phyloP scores from a whole-genome alignment of 37 sponge, comb jelly and placozoan species.

The Axinella damicornis region DNA sequence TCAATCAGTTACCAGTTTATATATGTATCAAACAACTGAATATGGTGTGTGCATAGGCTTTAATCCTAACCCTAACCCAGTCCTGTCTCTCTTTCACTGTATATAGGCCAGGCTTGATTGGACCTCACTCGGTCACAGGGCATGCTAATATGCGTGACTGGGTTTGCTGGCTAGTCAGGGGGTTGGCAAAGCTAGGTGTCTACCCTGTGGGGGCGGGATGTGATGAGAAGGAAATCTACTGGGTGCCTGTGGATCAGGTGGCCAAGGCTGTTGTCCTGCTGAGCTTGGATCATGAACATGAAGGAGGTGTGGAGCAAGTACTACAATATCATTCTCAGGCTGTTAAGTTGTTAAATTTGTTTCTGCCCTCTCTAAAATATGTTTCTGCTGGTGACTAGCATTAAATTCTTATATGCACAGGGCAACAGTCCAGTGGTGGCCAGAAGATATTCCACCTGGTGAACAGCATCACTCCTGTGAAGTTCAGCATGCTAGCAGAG shows the following conservation, averaged over 20 bases:
- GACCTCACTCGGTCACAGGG: slow-evolving; percentile 54
- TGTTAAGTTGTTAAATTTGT: too few relatives aligned
- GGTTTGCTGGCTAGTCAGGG: slow-evolving; percentile 45
- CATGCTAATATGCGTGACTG: slow-evolving; percentile 59
- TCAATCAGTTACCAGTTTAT: too few relatives aligned
- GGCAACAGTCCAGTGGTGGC: too few relatives aligned
- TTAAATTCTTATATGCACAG: too few relatives aligned
- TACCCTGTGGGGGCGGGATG: slow-evolving; percentile 18
- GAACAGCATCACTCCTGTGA: slow-evolving; percentile 1
- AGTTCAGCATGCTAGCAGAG: background rate
- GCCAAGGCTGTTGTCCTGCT: slow-evolving; percentile 23
- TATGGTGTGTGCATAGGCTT: background rate
- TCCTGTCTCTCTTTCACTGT: background rate
- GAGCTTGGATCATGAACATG: slow-evolving; percentile 1
- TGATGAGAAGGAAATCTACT: slow-evolving; percentile 6
- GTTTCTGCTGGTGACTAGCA: too few relatives aligned
- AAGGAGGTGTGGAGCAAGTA: too few relatives aligned
- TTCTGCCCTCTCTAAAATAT: too few relatives aligned
- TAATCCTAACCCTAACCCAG: too few relatives aligned
- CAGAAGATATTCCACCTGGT: slow-evolving; percentile 33
- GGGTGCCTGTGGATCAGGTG: slow-evolving; percentile 60
- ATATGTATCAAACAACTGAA: too few relatives aligned
- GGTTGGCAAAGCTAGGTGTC: slow-evolving; percentile 12
- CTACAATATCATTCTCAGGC: too few relatives aligned
- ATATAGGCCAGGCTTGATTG: slow-evolving; percentile 64